Conservation (phyloP, 1,140 invertebrate genomes). For the Choristoneura fumiferana region DNA sequence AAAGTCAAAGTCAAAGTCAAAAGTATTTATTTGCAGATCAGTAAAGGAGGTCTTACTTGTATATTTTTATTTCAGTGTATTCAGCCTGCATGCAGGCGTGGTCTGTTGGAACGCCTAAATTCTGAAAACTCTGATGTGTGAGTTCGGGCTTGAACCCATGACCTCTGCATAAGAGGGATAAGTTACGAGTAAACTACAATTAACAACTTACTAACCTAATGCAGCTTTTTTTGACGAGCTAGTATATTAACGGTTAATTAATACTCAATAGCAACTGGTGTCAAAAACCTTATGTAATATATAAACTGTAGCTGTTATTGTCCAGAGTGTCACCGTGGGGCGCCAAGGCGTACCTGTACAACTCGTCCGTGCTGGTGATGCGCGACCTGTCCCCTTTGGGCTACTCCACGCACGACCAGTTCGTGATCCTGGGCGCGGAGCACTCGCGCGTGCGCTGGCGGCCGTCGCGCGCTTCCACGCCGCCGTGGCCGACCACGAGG, state of each 20-base stretch:
- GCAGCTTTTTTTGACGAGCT: no score
- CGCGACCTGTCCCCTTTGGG: constrained; percentile 44
- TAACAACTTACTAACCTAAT: no score
- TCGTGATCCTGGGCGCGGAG: constrained; percentile 38
- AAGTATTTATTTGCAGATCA: no score
- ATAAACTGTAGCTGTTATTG: constrained; percentile 45
- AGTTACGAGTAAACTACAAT: no score
- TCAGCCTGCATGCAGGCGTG: no score
- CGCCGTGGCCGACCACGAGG: constrained; percentile 45
- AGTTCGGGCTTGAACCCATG: no score
- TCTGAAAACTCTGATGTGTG: no score
- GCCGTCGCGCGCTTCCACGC: constrained; percentile 61
- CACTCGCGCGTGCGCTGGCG: constrained; percentile 35
- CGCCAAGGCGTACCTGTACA: constrained; percentile 43
- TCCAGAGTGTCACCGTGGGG: constrained; percentile 42
- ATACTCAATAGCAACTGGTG: neutral
- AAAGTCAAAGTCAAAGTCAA: no score
- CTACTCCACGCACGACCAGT: constrained; percentile 32
- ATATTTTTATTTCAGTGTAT: no score
- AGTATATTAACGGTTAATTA: neutral
- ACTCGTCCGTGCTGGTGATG: constrained; percentile 50
- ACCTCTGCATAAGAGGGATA: no score
- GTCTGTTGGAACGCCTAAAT: no score
- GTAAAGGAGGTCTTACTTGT: no score
- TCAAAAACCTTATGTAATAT: neutral